phyloP scores from a whole-genome alignment of 2,888 invertebrate genomes.

The Euzetes globulus region DNA sequence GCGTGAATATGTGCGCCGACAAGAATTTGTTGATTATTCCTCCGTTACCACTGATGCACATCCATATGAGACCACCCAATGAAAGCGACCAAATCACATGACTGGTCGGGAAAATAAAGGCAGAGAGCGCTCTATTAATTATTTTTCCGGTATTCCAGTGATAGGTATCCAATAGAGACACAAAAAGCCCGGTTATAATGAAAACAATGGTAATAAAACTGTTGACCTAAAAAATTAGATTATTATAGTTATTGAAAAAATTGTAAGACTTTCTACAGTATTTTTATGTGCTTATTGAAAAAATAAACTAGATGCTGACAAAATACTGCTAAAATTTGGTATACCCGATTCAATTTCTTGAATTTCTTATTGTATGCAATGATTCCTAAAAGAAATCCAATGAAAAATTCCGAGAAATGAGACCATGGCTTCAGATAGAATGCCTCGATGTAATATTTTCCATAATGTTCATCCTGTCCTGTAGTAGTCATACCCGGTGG shows the following conservation, averaged over 20 bases:
- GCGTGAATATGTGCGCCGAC: slow-evolving; percentile 32
- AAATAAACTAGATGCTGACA: too few relatives aligned
- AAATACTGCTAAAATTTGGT: not conserved
- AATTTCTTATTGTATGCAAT: not conserved
- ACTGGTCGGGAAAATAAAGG: not conserved
- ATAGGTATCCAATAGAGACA: not conserved
- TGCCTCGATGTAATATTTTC: too few relatives aligned
- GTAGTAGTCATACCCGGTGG: slow-evolving; percentile 29
- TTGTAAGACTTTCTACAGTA: too few relatives aligned
- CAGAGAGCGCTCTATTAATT: not conserved
- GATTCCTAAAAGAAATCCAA: slow-evolving; percentile 15
- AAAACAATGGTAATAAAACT: too few relatives aligned
- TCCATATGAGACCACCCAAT: not conserved
- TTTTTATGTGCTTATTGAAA: not conserved
- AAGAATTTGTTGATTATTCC: slow-evolving; percentile 36
- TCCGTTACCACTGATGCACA: slow-evolving; percentile 30
- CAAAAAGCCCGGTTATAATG: not conserved
- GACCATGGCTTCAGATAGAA: slow-evolving; percentile 31
- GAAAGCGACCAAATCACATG: not conserved
- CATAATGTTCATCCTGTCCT: not conserved
- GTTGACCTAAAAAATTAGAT: too few relatives aligned
- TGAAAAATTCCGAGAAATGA: slow-evolving; percentile 24
- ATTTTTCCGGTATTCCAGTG: not conserved
- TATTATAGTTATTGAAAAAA: too few relatives aligned
- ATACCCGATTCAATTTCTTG: not conserved